phyloP scores from a whole-genome alignment of 2,888 invertebrate species.

The Sinohyriopsis cumingii region DNA sequence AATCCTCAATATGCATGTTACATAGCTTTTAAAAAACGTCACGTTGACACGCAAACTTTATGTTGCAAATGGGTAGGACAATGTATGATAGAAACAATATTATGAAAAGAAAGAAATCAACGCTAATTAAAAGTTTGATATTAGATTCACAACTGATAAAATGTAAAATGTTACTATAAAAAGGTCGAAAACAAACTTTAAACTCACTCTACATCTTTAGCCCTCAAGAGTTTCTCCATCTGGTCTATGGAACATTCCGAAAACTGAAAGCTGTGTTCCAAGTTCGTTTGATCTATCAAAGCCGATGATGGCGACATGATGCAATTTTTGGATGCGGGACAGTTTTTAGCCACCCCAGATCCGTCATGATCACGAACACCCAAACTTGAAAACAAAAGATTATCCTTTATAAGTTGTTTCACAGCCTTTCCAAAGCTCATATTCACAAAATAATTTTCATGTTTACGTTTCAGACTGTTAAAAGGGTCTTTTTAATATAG shows the following conservation, averaged over 20 bases:
- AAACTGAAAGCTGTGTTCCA: slow-evolving; percentile 49
- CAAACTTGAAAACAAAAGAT: slow-evolving; percentile 25
- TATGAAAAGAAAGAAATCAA: too few species aligned
- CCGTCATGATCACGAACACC: slow-evolving; percentile 51
- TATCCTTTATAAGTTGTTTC: background rate
- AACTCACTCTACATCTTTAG: slow-evolving; percentile 32
- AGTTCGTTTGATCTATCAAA: slow-evolving; percentile 43
- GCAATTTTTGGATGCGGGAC: slow-evolving; percentile 42
- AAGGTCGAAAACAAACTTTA: background rate
- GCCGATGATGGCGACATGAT: slow-evolving; percentile 52
- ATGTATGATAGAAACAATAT: too few species aligned
- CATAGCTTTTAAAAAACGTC: too few species aligned
- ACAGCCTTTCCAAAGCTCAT: too few species aligned
- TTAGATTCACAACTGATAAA: background rate
- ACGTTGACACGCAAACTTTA: too few species aligned
- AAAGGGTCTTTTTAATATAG: too few species aligned
- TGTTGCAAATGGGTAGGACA: too few species aligned
- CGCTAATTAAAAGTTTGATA: too few species aligned
- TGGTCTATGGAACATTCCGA: slow-evolving; percentile 45
- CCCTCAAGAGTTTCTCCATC: slow-evolving; percentile 37
- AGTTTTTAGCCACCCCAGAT: slow-evolving; percentile 32
- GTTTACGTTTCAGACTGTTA: too few species aligned
- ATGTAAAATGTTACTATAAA: background rate
- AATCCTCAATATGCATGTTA: too few species aligned
- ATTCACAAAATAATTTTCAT: too few species aligned